Evolutionary conservation across 1,140 invertebrate species (phyloP).

Genomic region (Neodiprion lecontei): DNA sequence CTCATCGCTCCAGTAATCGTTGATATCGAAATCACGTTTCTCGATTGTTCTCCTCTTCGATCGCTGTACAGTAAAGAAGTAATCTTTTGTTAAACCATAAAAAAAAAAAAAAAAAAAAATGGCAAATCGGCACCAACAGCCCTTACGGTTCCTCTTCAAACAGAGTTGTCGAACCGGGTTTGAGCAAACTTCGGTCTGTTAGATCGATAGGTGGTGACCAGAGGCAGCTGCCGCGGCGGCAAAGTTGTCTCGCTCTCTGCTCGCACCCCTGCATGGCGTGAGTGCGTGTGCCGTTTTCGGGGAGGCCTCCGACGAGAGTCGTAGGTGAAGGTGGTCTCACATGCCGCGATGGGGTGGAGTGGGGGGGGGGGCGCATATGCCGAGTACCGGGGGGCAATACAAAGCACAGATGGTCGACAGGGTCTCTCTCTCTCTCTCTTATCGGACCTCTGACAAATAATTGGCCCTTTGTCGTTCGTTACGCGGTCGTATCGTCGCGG

Average conservation of each 20-base stretch:
- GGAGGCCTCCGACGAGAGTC: conserved; percentile 44
- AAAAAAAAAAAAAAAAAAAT: no score
- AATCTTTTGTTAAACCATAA: no score
- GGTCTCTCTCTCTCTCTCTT: conserved; percentile 27
- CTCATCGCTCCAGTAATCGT: no score
- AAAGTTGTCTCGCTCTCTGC: neutral
- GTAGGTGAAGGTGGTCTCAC: neutral
- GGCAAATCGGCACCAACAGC: no score
- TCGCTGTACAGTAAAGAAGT: no score
- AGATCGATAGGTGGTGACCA: neutral
- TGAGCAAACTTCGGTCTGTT: neutral
- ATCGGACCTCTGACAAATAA: conserved; percentile 41
- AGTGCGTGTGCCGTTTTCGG: conserved; percentile 28
- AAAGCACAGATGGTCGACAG: conserved; percentile 45
- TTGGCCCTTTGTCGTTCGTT: conserved; percentile 29
- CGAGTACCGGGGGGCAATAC: conserved; percentile 42
- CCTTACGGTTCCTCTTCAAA: no score
- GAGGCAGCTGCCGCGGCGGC: neutral
- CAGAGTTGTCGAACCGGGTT: no score
- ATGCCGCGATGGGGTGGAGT: neutral
- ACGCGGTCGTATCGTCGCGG: no score
- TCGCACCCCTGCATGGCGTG: neutral
- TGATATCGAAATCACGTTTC: no score
- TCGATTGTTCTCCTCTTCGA: no score
- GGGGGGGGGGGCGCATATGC: conserved; percentile 37